A percentile compares a stretch with the other conserved stretches of the same genome.
Conservation (phyloP, 2,113 vertebrate genomes). For the Nothocercus nigrocapillus region DNA sequence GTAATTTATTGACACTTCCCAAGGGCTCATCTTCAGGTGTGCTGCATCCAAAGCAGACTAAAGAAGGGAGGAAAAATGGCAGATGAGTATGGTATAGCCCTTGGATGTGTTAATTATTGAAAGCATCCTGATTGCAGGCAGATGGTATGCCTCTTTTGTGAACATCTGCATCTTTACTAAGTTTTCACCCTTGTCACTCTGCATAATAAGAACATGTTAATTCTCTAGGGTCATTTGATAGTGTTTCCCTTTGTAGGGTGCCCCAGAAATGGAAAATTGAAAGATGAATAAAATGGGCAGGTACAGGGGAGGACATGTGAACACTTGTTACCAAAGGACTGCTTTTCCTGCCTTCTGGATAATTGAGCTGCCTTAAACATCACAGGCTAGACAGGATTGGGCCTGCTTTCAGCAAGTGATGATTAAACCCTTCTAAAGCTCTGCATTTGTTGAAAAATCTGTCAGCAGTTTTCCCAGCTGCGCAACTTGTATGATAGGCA, state of each 20-base stretch:
- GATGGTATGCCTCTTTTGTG: accelerated
- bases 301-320: neutral
- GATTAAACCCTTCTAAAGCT: neutral
- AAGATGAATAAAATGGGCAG: neutral
- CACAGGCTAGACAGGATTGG: neutral
- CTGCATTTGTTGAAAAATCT: neutral
- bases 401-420: neutral
- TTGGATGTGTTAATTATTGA: neutral
- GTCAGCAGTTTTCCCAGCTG: neutral
- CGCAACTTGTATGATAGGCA: neutral
- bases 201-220: neutral
- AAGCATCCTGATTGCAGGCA: neutral
- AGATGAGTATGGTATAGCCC: neutral
- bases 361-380: neutral
- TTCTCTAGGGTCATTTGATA: neutral
- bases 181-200: too few species aligned
- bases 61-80: neutral
- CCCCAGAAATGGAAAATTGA: neutral
- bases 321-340: neutral
- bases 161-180: neutral
- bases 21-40: neutral
- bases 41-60: neutral
- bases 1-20: neutral
- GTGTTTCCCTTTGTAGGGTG: neutral
- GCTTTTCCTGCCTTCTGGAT: neutral